Evolutionary conservation across 35 echinoderm and acorn worm species (phyloP), one percentile per base, ranked within the genome.

Genomic region (Ptychodera flava): DNA sequence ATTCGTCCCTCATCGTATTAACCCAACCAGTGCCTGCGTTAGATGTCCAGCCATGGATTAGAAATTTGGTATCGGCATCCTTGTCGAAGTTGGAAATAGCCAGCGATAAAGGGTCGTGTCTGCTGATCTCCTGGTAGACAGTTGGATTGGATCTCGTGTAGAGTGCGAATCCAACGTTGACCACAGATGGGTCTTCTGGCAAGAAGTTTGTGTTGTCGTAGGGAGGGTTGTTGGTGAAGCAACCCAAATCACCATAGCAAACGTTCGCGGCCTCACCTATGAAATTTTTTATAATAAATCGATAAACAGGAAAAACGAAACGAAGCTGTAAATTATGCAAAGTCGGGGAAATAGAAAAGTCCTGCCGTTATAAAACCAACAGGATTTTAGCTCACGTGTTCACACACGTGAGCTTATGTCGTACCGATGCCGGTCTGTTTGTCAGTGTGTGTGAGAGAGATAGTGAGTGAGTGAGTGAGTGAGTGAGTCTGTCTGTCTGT

Each of bases 161-260:
- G 12, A 83, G 35, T 30, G 29, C n/a, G 28, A 83, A 83, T 83
- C 82, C 33, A 10, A 35, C 37, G 12, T 28, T 35, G 28, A 83
- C 37, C 33, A 36, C 34, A 30, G 82, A 1, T 83, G 82, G 82
- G 28, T 34, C 34, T 36, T 36, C 2, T 28, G 82, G 82, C 1
- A 36, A 35, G 35, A 35, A 36, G 6, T 34, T 33, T 35, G 33
- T 36, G 6, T 34, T 28, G 35, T 83, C 82, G 37, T 36, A 83
- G 10, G 82, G 82, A 0, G 35, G 12, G 28, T 83, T 35, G 28
- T 31, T 83, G 35, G 33, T 83, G 35, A 83, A 83, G 37, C 82
- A 83, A 22, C 82, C 82, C 1, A 83, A 28, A 36, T 83, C 82
- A 83, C 82, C 82, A 1, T 37, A 83, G 28, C 82, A 83, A 12